Percentiles rank a stretch among this genome's conserved stretches.
phyloP scores from a whole-genome alignment of 1,140 invertebrate species.

The Drosophila trapezifrons region DNA sequence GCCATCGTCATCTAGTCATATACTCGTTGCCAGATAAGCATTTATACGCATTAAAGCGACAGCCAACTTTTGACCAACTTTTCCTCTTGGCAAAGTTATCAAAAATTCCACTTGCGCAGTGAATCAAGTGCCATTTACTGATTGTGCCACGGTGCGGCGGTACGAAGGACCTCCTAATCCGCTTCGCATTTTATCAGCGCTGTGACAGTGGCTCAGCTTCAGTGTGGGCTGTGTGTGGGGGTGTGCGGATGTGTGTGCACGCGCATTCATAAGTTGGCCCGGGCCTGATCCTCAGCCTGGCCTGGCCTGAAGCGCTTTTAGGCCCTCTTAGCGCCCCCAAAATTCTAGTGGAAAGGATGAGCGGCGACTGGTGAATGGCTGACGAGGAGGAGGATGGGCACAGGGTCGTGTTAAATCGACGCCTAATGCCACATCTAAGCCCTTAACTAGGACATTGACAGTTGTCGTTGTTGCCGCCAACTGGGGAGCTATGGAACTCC shows the following conservation, averaged over 20 bases:
- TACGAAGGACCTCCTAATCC: conserved; percentile 69
- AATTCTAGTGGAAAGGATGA: conserved; percentile 44
- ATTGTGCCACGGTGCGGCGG: conserved; percentile 63
- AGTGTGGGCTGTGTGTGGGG: conserved; percentile 3
- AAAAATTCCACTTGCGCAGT: conserved; percentile 83
- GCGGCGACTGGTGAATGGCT: conserved; percentile 1
- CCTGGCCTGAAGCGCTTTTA: conserved; percentile 74
- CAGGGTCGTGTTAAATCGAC: conserved; percentile 68
- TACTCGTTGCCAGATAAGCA: conserved; percentile 61
- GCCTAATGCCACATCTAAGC: conserved; percentile 78
- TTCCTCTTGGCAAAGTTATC: conserved; percentile 74
- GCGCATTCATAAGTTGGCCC: conserved; percentile 74
- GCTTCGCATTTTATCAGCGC: conserved; percentile 81
- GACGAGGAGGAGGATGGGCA: not conserved
- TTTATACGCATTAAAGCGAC: conserved; percentile 81
- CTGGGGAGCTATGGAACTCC: conserved; percentile 7
- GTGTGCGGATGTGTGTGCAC: conserved; percentile 41
- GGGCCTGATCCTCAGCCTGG: conserved; percentile 51
- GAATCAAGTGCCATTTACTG: conserved; percentile 83
- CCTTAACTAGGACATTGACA: conserved; percentile 80
- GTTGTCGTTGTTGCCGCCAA: conserved; percentile 48
- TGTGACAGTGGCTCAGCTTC: conserved; percentile 73
- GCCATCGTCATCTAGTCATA: conserved; percentile 65
- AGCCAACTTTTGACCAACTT: conserved; percentile 78
- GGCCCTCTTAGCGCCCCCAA: conserved; percentile 61